phyloP scores from a whole-genome alignment of 2,797 vertebrate species.

The Helostoma temminkii region DNA sequence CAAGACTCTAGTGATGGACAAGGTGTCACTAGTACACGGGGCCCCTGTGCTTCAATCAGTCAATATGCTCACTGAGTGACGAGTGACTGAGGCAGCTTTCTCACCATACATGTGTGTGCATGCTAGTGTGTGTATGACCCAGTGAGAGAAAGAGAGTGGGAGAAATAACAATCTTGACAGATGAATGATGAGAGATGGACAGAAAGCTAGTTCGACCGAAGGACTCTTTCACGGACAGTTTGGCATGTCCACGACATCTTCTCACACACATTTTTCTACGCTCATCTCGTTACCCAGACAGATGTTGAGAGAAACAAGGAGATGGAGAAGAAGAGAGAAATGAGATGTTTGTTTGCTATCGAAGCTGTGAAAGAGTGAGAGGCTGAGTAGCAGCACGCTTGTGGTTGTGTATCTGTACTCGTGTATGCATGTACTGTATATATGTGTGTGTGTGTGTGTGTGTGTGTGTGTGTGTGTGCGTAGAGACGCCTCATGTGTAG shows the following conservation, averaged over 20 bases:
- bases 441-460: neutral
- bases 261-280: constrained; percentile 33
- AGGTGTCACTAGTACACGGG: constrained; percentile 41
- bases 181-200: constrained; percentile 64
- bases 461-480: neutral
- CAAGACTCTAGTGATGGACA: constrained; percentile 61
- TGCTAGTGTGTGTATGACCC: constrained; percentile 15
- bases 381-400: neutral
- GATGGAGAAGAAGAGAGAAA: constrained; percentile 20
- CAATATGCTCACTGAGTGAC: constrained; percentile 54
- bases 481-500: constrained; percentile 20
- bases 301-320: neutral
- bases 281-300: constrained; percentile 10
- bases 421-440: neutral
- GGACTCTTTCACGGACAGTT: constrained; percentile 14
- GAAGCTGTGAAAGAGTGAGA: constrained; percentile 10
- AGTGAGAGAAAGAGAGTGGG: constrained; percentile 3
- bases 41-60: constrained; percentile 51
- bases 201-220: constrained; percentile 32
- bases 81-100: constrained; percentile 60
- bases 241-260: constrained; percentile 36
- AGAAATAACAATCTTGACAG: constrained; percentile 38
- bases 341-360: constrained; percentile 29
- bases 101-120: constrained; percentile 40
- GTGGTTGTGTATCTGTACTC: constrained; percentile 3